Percentiles rank a stretch among this genome's conserved stretches.
phyloP scores from a whole-genome alignment of 1,140 invertebrate genomes.

The Aphelenchoides fujianensis region DNA sequence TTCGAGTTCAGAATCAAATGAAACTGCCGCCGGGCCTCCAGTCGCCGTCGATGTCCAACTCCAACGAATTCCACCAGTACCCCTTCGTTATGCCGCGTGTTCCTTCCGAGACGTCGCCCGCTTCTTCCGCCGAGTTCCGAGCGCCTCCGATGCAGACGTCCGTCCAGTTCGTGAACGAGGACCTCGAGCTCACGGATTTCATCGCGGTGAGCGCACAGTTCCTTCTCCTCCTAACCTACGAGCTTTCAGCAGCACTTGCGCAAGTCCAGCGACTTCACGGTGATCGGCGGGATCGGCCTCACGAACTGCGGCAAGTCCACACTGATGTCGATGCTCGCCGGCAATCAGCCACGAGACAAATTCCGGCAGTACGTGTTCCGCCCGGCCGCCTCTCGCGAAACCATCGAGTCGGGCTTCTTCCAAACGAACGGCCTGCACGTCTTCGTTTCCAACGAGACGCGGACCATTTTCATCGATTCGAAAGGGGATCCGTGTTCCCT shows the following conservation, averaged over 20 bases:
- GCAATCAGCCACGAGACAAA: conserved; percentile 49
- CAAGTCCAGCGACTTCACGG: conserved; percentile 64
- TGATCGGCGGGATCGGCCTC: conserved; percentile 51
- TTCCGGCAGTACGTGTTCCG: conserved; percentile 59
- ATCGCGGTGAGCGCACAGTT: conserved; percentile 26
- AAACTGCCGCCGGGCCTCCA: no score
- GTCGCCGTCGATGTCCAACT: no score
- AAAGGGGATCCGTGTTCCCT: conserved; percentile 38
- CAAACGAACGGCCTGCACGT: conserved; percentile 52
- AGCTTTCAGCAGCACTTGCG: conserved; percentile 40
- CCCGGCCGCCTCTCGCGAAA: conserved; percentile 47
- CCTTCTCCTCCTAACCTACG: not conserved
- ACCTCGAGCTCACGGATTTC: conserved; percentile 39
- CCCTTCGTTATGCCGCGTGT: no score
- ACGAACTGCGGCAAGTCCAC: conserved; percentile 56
- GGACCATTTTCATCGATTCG: conserved; percentile 53
- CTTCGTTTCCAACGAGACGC: conserved; percentile 41
- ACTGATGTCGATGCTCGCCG: conserved; percentile 55
- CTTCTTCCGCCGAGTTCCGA: no score
- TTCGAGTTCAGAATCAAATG: no score
- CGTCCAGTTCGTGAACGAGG: conserved; percentile 24
- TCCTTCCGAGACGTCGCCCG: no score
- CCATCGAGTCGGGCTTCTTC: conserved; percentile 48
- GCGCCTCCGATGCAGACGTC: not conserved
- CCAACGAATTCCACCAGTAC: no score